A percentile compares a stretch with the other conserved stretches of the same genome.
These are phyloP conservation scores for Ceratitis capitata DNA, from an alignment of 1,140 invertebrate genomes.

Conservation along the genomic window DNA sequence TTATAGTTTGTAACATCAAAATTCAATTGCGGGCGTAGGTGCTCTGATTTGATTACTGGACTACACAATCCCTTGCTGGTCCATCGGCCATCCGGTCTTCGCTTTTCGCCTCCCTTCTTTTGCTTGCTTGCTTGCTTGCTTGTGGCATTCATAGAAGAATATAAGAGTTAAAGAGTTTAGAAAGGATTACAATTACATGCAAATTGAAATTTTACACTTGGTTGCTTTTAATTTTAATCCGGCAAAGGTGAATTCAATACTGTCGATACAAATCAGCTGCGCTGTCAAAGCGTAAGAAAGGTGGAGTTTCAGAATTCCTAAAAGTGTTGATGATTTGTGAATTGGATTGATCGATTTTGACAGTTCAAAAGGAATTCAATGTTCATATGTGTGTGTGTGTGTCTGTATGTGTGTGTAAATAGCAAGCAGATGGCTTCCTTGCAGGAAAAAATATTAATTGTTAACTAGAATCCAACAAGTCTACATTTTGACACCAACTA, in stretches of 20 bases:
- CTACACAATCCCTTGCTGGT: neutral
- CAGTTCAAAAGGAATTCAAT: neutral
- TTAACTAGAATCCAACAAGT: too few species aligned
- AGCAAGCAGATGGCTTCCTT: too few species aligned
- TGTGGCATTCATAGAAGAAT: neutral
- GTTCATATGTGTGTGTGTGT: too few species aligned
- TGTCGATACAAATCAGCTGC: neutral
- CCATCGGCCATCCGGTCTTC: neutral
- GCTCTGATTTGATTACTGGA: conserved; percentile 8
- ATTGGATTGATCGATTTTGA: neutral
- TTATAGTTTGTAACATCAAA: neutral
- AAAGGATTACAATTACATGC: conserved; percentile 30
- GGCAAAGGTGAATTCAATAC: neutral
- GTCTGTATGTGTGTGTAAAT: too few species aligned
- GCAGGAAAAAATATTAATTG: too few species aligned
- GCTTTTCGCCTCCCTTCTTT: neutral
- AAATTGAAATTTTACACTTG: conserved; percentile 26
- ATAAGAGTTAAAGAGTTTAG: neutral
- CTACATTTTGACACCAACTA: too few species aligned
- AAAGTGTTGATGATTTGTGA: neutral
- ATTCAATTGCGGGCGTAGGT: neutral
- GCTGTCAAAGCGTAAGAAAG: neutral
- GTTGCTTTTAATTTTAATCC: conserved; percentile 6
- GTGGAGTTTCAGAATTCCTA: neutral
- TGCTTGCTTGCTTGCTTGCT: too few species aligned